Percentiles rank a stretch among this genome's conserved stretches.
Evolutionary conservation across 2,888 invertebrate species (phyloP).

Genomic region (Dicyrtomina minuta): DNA sequence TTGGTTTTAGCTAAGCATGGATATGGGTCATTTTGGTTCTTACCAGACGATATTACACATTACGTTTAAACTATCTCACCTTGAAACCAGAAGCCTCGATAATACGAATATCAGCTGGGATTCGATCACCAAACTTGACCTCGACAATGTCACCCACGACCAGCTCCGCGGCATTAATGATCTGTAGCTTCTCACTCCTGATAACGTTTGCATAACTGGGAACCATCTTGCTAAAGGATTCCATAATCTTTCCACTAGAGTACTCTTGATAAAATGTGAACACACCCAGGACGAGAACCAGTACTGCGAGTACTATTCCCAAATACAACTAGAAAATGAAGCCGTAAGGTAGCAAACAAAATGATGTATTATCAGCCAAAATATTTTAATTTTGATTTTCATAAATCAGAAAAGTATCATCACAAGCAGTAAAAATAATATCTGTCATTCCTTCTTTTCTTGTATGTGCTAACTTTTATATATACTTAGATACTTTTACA

Average conservation of each 20-base stretch:
- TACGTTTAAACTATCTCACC: slow-evolving; percentile 54
- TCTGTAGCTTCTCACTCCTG: slow-evolving; percentile 84
- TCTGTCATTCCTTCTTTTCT: too few species aligned
- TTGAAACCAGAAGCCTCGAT: slow-evolving; percentile 95
- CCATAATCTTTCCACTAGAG: slow-evolving; percentile 59
- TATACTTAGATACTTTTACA: too few species aligned
- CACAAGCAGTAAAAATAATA: too few species aligned
- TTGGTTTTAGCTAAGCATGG: too few species aligned
- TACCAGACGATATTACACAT: too few species aligned
- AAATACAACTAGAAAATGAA: slow-evolving; percentile 59
- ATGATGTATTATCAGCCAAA: too few species aligned
- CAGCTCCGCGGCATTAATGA: slow-evolving; percentile 90
- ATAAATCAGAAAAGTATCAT: too few species aligned
- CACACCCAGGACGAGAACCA: slow-evolving; percentile 61
- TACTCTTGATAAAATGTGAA: slow-evolving; percentile 63
- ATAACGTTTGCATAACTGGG: slow-evolving; percentile 81
- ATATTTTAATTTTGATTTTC: too few species aligned
- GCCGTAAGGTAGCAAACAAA: too few species aligned
- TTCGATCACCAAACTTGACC: slow-evolving; percentile 97
- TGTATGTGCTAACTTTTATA: too few species aligned
- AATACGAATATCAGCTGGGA: slow-evolving; percentile 96
- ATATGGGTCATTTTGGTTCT: too few species aligned
- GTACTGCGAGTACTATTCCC: slow-evolving; percentile 61
- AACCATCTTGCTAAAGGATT: slow-evolving; percentile 53
- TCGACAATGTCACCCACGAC: slow-evolving; percentile 97